A percentile compares a stretch with the other conserved stretches of the same genome.
phyloP scores from a whole-genome alignment of 2,113 vertebrate genomes.

The Phaetusa simplex region DNA sequence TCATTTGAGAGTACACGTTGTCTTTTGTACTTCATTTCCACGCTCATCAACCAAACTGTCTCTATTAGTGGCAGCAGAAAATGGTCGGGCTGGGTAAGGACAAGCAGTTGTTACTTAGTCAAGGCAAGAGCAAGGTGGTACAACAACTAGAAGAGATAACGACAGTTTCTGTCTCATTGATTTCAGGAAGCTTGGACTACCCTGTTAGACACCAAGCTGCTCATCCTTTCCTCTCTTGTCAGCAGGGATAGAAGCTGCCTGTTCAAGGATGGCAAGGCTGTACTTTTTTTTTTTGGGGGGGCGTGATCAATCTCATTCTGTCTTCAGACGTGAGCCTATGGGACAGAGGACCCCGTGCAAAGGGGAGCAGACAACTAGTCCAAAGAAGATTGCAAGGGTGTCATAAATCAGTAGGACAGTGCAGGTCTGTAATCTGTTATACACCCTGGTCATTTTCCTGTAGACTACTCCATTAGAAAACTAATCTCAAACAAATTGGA shows the following conservation, averaged over 20 bases:
- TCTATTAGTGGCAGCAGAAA: not conserved
- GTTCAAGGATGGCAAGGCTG: not conserved
- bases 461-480: not conserved
- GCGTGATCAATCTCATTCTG: not conserved
- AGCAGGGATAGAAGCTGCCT: not conserved
- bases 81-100: not conserved
- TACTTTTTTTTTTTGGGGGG: not conserved
- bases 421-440: not conserved
- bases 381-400: not conserved
- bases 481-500: not conserved
- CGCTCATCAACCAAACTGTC: fast-evolving
- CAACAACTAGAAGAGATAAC: not conserved
- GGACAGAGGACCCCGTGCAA: not conserved
- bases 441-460: not conserved
- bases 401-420: not conserved
- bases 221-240: not conserved
- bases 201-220: not conserved
- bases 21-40: not conserved
- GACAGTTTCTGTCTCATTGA: not conserved
- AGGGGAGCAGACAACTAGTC: not conserved
- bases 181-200: not conserved
- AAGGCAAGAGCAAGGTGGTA: not conserved
- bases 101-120: not conserved
- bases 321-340: not conserved
- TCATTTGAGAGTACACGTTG: not conserved